Evolutionary conservation across 1,140 invertebrate species (phyloP).

Genomic region (Pantala flavescens): DNA sequence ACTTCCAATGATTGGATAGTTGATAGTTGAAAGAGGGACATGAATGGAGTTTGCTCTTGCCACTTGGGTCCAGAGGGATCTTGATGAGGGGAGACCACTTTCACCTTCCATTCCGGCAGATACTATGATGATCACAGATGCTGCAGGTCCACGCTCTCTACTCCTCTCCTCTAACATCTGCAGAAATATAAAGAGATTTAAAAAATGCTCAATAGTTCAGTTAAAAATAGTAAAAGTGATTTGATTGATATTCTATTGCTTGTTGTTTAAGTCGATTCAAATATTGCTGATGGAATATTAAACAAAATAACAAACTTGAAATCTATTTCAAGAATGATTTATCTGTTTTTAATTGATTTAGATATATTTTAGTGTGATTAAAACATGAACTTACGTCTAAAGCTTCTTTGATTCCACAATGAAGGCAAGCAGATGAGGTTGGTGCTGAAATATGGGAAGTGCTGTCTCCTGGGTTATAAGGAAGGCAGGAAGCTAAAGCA

Average conservation of each 20-base stretch:
- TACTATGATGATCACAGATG: constrained; percentile 43
- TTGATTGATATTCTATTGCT: too few relatives aligned
- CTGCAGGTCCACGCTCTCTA: constrained; percentile 34
- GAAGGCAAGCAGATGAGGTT: constrained; percentile 35
- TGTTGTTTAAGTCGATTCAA: too few relatives aligned
- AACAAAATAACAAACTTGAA: too few relatives aligned
- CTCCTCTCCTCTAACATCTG: constrained; percentile 39
- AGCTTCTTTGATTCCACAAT: constrained; percentile 39
- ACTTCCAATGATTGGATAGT: constrained; percentile 35
- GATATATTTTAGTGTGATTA: not conserved
- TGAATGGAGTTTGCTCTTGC: constrained; percentile 27
- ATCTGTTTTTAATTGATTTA: not conserved
- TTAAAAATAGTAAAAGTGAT: too few relatives aligned
- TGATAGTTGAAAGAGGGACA: constrained; percentile 38
- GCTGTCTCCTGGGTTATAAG: constrained; percentile 38
- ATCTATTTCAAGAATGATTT: not conserved
- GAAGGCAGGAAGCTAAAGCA: constrained; percentile 38
- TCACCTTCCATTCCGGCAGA: constrained; percentile 37
- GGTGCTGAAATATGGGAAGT: constrained; percentile 15
- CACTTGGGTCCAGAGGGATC: not conserved
- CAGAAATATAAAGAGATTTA: constrained; percentile 15
- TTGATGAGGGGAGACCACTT: constrained; percentile 21
- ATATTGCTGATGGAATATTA: too few relatives aligned
- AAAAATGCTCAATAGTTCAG: too few relatives aligned
- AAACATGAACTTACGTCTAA: constrained; percentile 30